phyloP scores from a whole-genome alignment of 2,113 vertebrate species.

The Pristiophorus japonicus region DNA sequence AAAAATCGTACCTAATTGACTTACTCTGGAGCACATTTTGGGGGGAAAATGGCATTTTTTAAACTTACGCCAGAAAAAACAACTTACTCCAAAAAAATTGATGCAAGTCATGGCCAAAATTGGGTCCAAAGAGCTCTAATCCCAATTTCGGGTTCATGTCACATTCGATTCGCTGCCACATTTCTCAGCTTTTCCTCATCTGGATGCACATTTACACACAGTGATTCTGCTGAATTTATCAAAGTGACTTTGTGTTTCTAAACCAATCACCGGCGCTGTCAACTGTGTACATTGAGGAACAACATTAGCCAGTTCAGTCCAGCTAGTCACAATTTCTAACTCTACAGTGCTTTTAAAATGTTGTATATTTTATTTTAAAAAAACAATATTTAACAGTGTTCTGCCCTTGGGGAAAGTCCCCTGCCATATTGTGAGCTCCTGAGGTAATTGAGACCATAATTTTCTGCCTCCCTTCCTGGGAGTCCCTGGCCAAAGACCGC shows the following conservation, averaged over 20 bases:
- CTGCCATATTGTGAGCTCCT: not conserved
- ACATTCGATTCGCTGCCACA: constrained; percentile 1
- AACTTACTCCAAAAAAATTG: no score
- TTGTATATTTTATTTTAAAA: not conserved
- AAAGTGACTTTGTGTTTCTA: not conserved
- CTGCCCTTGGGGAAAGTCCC: not conserved
- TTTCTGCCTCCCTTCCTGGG: not conserved
- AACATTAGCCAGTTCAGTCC: not conserved
- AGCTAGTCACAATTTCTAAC: not conserved
- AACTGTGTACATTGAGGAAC: not conserved
- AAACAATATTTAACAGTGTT: not conserved
- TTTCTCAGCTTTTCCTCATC: not conserved
- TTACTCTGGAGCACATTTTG: no score
- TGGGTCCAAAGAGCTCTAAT: no score
- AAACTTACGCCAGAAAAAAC: no score
- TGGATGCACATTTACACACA: not conserved
- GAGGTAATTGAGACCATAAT: not conserved
- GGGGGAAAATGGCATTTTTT: no score
- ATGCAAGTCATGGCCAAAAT: no score
- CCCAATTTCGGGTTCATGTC: not conserved
- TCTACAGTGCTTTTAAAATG: not conserved
- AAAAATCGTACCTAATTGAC: no score
- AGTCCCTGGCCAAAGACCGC: no score
- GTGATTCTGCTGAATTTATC: not conserved
- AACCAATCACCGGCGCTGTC: not conserved